phyloP scores from a whole-genome alignment of 2,797 vertebrate species.

The Gephyroberyx darwinii region DNA sequence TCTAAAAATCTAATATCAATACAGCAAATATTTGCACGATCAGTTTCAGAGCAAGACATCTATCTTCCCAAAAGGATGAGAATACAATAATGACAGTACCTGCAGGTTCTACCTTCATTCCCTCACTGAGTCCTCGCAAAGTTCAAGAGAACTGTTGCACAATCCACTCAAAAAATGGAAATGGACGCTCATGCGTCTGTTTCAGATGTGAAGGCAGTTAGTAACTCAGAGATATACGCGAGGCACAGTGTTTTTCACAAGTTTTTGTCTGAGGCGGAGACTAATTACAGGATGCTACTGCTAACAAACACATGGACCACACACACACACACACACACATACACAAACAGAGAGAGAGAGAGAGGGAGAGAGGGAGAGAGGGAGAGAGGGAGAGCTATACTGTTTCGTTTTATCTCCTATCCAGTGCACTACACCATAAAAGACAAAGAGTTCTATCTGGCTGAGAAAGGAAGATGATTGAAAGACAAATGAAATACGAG shows the following conservation, averaged over 20 bases:
- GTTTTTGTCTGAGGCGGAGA: not conserved
- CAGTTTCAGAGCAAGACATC: not conserved
- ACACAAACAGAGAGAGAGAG: not conserved
- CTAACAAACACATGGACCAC: slow-evolving; percentile 2
- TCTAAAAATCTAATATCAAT: not conserved
- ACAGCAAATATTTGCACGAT: slow-evolving; percentile 22
- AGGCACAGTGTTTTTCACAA: slow-evolving; percentile 10
- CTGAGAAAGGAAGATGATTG: not conserved
- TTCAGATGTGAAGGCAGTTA: too few relatives aligned
- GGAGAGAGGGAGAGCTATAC: not conserved
- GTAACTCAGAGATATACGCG: too few relatives aligned
- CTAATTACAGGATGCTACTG: not conserved
- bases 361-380: not conserved
- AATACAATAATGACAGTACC: slow-evolving; percentile 33
- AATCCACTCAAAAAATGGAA: slow-evolving; percentile 16
- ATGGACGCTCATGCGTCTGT: not conserved
- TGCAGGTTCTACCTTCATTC: slow-evolving; percentile 57
- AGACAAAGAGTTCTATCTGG: not conserved
- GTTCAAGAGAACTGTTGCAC: not conserved
- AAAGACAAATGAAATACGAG: not conserved
- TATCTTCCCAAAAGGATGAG: slow-evolving; percentile 11
- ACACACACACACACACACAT: slow-evolving; percentile 4
- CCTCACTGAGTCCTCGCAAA: slow-evolving; percentile 16
- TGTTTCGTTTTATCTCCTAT: slow-evolving; percentile 5
- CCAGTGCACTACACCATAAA: slow-evolving; percentile 2